phyloP scores from a whole-genome alignment of 2,888 invertebrate species.

The Heteropelma amictum region DNA sequence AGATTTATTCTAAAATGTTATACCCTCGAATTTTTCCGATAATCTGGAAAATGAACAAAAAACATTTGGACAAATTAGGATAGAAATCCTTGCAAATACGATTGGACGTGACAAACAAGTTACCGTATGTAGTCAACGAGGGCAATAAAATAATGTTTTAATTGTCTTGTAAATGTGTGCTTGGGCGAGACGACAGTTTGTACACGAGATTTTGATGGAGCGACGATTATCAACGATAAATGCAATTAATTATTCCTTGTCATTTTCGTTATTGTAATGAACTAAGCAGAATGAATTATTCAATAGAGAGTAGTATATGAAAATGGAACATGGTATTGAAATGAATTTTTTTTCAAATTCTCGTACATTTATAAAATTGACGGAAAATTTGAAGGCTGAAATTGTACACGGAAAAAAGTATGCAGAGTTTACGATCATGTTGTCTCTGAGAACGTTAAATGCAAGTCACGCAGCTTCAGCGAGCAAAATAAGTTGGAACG shows the following conservation, averaged over 20 bases:
- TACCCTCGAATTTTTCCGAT: neutral
- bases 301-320: neutral
- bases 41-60: neutral
- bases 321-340: neutral
- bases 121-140: constrained; percentile 31
- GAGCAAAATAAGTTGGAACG: too few relatives aligned
- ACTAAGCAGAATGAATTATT: neutral
- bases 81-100: neutral
- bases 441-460: too few relatives aligned
- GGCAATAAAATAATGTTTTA: constrained; percentile 3
- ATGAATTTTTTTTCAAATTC: too few relatives aligned
- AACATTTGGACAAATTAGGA: constrained; percentile 17
- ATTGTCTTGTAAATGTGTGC: constrained; percentile 27
- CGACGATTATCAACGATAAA: constrained; percentile 20
- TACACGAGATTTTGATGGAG: constrained; percentile 25
- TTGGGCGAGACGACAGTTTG: constrained; percentile 20
- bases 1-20: neutral
- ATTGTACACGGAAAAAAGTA: too few relatives aligned
- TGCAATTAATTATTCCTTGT: constrained; percentile 15
- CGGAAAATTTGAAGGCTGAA: too few relatives aligned
- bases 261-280: constrained; percentile 5
- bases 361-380: too few relatives aligned
- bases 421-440: too few relatives aligned
- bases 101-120: constrained; percentile 17
- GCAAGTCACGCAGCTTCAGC: too few relatives aligned